Base-by-base conservation (phyloP, 2,888 invertebrate genomes). In the Philaethria dido region DNA sequence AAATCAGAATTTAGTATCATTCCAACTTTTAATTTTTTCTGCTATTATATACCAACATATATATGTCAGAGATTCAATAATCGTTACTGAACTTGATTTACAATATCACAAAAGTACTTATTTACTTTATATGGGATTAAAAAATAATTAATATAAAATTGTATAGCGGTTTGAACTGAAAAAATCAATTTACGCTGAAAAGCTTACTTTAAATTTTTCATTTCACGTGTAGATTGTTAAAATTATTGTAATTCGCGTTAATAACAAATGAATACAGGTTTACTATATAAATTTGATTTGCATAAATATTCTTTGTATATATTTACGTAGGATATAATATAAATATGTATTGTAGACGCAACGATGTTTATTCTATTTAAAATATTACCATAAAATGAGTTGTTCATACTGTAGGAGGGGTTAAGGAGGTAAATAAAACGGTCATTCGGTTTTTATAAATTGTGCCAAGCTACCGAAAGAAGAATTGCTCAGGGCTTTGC, bases 41-140 rank as follows among this genome's bases (percentile, higher is more conserved):
- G 39, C 6, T 39, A 39, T 39, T 9, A 13, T 13, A n/a, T n/a
- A n/a, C n/a, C n/a, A 39, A 39, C 1, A 11, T 13, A 39, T 13
- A 39, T 39, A 39, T n/a, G n/a, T n/a, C n/a, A n/a, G n/a, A n/a
- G 3, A 8, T 8, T 1, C 33, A 33, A 33, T 33, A 39, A 39
- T 39, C n/a, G 8, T 20, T 36, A 18, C 18, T 33, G 18, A 55
- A 36, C 39, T 36, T 55, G 14, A 55, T 14, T 39, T 20, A 20
- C 39, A 39, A 39, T 20, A 39, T 55, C 6, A 55, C 39, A 39
- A 39, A n/a, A 55, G 14, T 33, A 3, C n/a, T n/a, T n/a, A n/a
- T 33, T 52, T 55, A 39, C 39, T 39, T 39, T 55, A 55, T 14
- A 39, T 55, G 18, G 39, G 39, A 39, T 39, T 20, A 55, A 20